Conservation (phyloP, 2,113 vertebrate species). For the Brachypodius melanocephalos region DNA sequence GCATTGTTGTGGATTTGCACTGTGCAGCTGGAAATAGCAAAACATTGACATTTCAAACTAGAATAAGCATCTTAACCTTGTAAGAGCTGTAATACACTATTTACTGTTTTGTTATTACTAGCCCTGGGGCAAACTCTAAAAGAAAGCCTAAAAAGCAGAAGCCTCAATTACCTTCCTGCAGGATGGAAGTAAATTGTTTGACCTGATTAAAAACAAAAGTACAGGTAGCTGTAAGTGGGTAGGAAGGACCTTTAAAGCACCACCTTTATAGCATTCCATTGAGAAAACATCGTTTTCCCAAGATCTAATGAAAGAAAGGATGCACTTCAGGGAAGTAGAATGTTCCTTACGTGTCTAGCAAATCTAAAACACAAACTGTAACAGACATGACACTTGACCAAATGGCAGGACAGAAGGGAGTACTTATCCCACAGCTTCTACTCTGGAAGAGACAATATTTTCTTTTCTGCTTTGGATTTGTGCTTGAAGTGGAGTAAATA, state of each 20-base stretch:
- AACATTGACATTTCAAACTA: background rate
- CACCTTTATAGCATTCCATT: background rate
- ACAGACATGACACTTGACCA: background rate
- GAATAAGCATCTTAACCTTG: background rate
- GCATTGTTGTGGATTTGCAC: background rate
- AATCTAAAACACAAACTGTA: background rate
- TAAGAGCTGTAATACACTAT: background rate
- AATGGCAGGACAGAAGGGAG: background rate
- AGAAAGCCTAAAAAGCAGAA: background rate
- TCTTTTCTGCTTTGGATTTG: background rate
- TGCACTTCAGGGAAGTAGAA: background rate
- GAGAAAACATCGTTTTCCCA: background rate
- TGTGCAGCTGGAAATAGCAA: background rate
- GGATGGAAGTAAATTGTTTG: background rate
- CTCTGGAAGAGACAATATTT: background rate
- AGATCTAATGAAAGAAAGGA: background rate
- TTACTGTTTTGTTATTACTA: background rate
- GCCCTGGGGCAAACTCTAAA: background rate
- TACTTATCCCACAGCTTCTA: background rate
- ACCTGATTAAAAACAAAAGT: slow-evolving; percentile 6
- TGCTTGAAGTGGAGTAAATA: background rate
- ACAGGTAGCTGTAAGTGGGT: background rate
- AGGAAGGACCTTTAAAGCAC: background rate
- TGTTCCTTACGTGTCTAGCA: background rate
- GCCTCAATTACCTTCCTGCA: background rate